phyloP scores from a whole-genome alignment of 2,113 vertebrate species.

The Aldabrachelys gigantea region DNA sequence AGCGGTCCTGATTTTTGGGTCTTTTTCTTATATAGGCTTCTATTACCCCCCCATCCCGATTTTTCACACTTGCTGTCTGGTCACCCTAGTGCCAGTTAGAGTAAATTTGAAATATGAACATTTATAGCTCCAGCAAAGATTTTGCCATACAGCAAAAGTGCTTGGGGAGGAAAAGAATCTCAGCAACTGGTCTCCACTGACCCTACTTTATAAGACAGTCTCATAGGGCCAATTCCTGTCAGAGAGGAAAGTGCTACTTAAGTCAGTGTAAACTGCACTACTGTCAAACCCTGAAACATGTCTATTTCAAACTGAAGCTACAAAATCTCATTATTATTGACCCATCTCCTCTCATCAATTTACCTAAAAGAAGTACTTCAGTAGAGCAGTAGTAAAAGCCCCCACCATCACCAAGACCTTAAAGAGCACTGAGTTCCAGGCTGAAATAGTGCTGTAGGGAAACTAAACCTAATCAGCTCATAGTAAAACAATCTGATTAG shows the following conservation, averaged over 20 bases:
- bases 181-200: not conserved
- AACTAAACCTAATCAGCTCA: not conserved
- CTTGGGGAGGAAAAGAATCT: not conserved
- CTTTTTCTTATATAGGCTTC: too few species aligned
- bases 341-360: rapidly evolving
- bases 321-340: not conserved
- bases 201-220: not conserved
- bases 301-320: not conserved
- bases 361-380: not conserved
- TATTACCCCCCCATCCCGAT: too few species aligned
- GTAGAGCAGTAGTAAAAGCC: not conserved
- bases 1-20: too few species aligned
- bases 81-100: not conserved
- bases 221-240: not conserved
- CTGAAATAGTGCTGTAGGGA: not conserved
- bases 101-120: not conserved
- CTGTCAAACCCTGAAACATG: rapidly evolving
- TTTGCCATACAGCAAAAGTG: not conserved
- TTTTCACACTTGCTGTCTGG: too few species aligned
- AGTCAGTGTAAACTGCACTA: not conserved
- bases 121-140: not conserved
- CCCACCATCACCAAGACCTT: not conserved
- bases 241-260: not conserved
- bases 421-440: not conserved
- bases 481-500: not conserved